These are phyloP conservation scores for Pao palembangensis DNA, from an alignment of 2,113 vertebrate species.

Conservation along the genomic window DNA sequence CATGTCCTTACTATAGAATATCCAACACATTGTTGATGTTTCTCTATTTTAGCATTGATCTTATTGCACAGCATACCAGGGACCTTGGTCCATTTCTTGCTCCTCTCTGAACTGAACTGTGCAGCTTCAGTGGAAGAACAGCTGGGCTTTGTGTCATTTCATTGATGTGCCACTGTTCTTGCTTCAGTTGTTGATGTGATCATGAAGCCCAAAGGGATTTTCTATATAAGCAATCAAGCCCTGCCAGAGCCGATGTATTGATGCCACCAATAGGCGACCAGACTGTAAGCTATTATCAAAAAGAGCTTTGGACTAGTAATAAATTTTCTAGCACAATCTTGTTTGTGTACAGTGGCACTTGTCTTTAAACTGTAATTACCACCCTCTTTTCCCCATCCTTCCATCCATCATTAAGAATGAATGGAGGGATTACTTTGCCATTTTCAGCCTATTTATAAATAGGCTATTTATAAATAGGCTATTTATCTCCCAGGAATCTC, in stretches of 20 bases:
- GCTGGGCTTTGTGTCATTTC: too few species aligned
- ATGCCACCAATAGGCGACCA: conserved; percentile 48
- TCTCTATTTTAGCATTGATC: too few species aligned
- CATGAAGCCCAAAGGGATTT: conserved; percentile 13
- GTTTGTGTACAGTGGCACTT: conserved; percentile 6
- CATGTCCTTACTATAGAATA: too few species aligned
- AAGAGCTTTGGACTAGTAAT: conserved; percentile 40
- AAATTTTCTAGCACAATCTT: conserved; percentile 26
- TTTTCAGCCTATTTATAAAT: conserved; percentile 38
- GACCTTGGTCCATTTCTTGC: too few species aligned
- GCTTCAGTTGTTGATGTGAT: too few species aligned
- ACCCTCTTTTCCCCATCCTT: conserved; percentile 4
- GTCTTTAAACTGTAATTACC: not conserved
- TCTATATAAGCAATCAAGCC: conserved; percentile 7
- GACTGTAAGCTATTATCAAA: conserved; percentile 62
- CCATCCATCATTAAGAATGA: conserved; percentile 12
- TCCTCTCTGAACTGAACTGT: too few species aligned
- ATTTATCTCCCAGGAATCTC: conserved; percentile 42
- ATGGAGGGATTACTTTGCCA: not conserved
- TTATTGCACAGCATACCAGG: too few species aligned
- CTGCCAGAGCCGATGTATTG: conserved; percentile 29
- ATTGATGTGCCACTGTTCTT: too few species aligned
- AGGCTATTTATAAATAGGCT: too few species aligned
- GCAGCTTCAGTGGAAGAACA: too few species aligned
- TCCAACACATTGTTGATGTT: too few species aligned